Conservation (phyloP, 2,113 vertebrate genomes). For the Thalassoma bifasciatum region DNA sequence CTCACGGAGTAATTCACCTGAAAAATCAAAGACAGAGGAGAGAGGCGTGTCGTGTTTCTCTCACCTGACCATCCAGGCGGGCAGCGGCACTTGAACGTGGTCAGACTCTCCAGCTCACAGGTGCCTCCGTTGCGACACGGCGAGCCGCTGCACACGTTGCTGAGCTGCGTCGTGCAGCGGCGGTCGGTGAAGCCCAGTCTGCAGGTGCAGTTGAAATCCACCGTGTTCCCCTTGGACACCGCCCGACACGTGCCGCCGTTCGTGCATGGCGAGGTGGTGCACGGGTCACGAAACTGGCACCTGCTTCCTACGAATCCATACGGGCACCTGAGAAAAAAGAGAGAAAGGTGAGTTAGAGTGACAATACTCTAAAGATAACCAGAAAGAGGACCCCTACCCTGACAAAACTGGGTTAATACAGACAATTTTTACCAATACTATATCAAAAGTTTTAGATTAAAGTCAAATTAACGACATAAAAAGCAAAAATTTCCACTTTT, state of each 20-base stretch:
- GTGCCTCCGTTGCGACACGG: conserved; percentile 94
- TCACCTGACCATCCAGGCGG: conserved; percentile 95
- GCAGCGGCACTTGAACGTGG: conserved; percentile 89
- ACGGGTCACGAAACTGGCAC: conserved; percentile 92
- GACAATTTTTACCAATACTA: no score
- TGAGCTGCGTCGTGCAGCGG: conserved; percentile 85
- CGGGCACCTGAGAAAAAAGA: conserved; percentile 82
- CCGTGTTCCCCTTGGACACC: conserved; percentile 63
- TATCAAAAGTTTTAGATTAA: no score
- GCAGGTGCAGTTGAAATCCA: conserved; percentile 87
- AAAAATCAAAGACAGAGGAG: no score
- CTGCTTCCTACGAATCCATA: conserved; percentile 82
- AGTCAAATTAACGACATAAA: no score
- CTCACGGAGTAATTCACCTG: no score
- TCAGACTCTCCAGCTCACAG: conserved; percentile 86
- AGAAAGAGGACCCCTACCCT: no score
- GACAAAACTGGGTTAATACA: no score
- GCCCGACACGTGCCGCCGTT: conserved; percentile 86
- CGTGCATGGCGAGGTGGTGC: conserved; percentile 85
- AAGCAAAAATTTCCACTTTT: no score
- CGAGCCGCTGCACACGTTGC: conserved; percentile 85
- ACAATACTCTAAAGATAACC: no score
- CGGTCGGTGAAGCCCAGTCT: conserved; percentile 86
- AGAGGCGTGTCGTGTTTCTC: background rate
- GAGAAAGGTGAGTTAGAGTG: conserved; percentile 12